A percentile compares a stretch with the other conserved stretches of the same genome.
phyloP scores from a whole-genome alignment of 2,797 vertebrate species.

The Epinephelus awoara region DNA sequence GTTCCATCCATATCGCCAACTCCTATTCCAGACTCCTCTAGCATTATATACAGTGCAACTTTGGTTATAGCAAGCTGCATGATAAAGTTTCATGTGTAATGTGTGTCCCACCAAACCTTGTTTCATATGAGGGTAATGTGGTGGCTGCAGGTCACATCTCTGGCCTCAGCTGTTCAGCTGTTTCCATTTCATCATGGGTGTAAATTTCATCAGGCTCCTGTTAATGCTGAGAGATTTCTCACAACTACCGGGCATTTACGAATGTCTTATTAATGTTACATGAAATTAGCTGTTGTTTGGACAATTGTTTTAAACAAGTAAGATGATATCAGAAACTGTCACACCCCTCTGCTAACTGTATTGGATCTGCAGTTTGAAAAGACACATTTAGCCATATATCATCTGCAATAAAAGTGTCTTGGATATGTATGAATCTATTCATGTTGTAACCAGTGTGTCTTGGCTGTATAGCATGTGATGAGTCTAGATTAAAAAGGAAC shows the following conservation, averaged over 20 bases:
- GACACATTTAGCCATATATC: slow-evolving; percentile 49
- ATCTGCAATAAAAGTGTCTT: slow-evolving; percentile 59
- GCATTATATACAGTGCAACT: not conserved
- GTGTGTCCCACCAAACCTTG: not conserved
- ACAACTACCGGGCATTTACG: slow-evolving; percentile 70
- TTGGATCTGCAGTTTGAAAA: slow-evolving; percentile 42
- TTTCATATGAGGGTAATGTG: slow-evolving; percentile 27
- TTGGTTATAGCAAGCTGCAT: not conserved
- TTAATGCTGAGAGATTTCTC: slow-evolving; percentile 75
- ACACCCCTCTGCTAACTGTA: slow-evolving; percentile 16
- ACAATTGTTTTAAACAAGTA: slow-evolving; percentile 61
- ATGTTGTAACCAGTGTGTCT: slow-evolving; percentile 35
- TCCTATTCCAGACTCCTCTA: no score
- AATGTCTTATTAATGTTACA: slow-evolving; percentile 70
- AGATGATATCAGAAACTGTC: slow-evolving; percentile 27
- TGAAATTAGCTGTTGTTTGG: slow-evolving; percentile 65
- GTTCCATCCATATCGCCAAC: no score
- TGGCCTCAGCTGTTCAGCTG: slow-evolving; percentile 66
- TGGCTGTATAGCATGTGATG: slow-evolving; percentile 44
- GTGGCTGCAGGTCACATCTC: slow-evolving; percentile 37
- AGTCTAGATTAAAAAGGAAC: slow-evolving; percentile 60
- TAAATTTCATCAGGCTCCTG: slow-evolving; percentile 69
- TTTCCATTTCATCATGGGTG: slow-evolving; percentile 66
- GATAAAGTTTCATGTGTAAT: not conserved
- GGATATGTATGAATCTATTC: slow-evolving; percentile 43